Conservation (phyloP, 2,797 vertebrate genomes). For the Megalops cyprinoides region DNA sequence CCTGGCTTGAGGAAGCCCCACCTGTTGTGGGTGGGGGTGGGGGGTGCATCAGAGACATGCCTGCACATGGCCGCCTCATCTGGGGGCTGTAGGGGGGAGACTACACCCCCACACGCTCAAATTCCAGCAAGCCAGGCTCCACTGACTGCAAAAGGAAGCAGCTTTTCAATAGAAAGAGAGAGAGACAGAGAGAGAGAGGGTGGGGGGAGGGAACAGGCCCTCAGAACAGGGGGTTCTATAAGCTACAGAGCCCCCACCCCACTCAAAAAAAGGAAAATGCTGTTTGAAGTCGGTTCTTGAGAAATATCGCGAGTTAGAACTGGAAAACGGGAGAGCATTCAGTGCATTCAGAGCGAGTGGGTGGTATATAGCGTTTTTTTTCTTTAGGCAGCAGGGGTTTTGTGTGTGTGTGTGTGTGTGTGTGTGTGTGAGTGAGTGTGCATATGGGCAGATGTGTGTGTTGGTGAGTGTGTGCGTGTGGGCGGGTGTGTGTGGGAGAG, state of each 20-base stretch:
- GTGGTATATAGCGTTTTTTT: too few species aligned
- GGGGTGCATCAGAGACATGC: neutral
- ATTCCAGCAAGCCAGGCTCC: neutral
- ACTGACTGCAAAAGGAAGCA: neutral
- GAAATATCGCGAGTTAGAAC: neutral
- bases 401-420: neutral
- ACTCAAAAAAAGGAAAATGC: slow-evolving; percentile 7
- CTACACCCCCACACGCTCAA: neutral
- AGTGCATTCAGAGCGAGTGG: too few species aligned
- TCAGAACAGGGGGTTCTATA: slow-evolving; percentile 36
- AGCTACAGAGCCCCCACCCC: slow-evolving; percentile 26
- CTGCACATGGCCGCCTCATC: neutral
- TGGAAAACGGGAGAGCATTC: neutral
- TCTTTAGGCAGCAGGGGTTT: too few species aligned
- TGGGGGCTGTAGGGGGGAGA: neutral
- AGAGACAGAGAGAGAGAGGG: neutral
- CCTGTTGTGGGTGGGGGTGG: too few species aligned
- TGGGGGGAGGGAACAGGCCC: neutral
- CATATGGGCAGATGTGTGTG: neutral
- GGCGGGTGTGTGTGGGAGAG: neutral
- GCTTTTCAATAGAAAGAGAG: neutral
- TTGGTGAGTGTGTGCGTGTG: slow-evolving; percentile 5
- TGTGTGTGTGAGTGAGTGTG: neutral
- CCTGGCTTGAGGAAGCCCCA: too few species aligned
- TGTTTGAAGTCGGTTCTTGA: slow-evolving; percentile 41